These are phyloP conservation scores for Nerophis lumbriciformis DNA, from an alignment of 2,113 vertebrate species.

Conservation along the genomic window DNA sequence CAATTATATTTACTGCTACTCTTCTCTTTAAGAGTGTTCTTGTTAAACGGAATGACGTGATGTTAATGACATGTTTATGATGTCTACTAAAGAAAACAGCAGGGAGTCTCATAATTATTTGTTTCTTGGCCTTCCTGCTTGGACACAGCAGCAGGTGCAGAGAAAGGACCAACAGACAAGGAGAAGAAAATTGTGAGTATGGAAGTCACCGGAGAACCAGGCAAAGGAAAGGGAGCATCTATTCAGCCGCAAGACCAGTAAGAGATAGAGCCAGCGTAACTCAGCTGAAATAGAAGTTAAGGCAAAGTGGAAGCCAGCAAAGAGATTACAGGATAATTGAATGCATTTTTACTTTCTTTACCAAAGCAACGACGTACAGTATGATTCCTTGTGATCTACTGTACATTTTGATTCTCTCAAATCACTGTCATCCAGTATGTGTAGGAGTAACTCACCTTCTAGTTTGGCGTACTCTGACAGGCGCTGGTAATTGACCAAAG, in stretches of 20 bases:
- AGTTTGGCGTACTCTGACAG: slow-evolving; percentile 98
- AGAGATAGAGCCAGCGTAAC: slow-evolving; percentile 67
- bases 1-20: not conserved
- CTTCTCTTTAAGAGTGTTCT: not conserved
- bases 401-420: too few relatives aligned
- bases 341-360: slow-evolving; percentile 98
- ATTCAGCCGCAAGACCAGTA: slow-evolving; percentile 81
- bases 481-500: slow-evolving; percentile 94
- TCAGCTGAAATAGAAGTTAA: slow-evolving; percentile 78
- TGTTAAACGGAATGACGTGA: not conserved
- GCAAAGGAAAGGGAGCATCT: slow-evolving; percentile 69
- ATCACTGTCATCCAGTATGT: not conserved
- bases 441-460: slow-evolving; percentile 81
- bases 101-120: slow-evolving; percentile 81
- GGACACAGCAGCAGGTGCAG: slow-evolving; percentile 64
- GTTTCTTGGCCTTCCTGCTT: slow-evolving; percentile 80
- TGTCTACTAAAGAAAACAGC: slow-evolving; percentile 85
- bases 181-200: slow-evolving; percentile 77
- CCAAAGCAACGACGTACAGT: slow-evolving; percentile 20
- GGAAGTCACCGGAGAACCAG: slow-evolving; percentile 77
- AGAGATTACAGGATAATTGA: slow-evolving; percentile 85
- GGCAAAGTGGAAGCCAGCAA: slow-evolving; percentile 73
- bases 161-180: slow-evolving; percentile 83
- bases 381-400: not conserved
- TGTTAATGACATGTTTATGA: slow-evolving; percentile 66